Base-by-base conservation (phyloP, 2,797 vertebrate species). In the Enteromius fasciolatus region DNA sequence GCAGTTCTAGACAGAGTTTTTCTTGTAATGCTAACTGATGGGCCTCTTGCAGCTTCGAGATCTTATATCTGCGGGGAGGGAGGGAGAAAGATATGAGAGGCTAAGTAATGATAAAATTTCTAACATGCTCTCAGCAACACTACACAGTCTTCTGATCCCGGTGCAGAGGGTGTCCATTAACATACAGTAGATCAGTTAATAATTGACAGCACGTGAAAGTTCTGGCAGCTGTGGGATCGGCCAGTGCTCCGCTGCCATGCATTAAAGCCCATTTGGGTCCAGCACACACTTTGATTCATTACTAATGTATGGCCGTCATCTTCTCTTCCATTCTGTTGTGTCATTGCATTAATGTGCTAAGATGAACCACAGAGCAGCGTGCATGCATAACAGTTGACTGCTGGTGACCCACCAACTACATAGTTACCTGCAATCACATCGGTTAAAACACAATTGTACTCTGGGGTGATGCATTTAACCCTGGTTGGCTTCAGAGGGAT, bases 201-300 rank as follows among this genome's bases (percentile, higher is more conserved):
- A 88, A 88, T 84, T 87, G 86, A 83, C 80, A 87, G 77, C 18
- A 23, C 39, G 15, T 77, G 67, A 72, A 86, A n/a, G 68, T 85
- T 70, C 83, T 83, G 73, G 68, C 48, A 81, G 48, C 39, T 68
- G 78, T 67, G 70, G 70, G 76, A 52, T 84, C 67, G 33, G 61
- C 72, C 31, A 33, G 28, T 17, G 67, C 44, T 72, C n/a, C 50
- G 61, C 59, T 78, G 54, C 75, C 1, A 0, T 64, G 80, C 83
- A 87, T 86, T 86, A 86, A 79, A 76, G 80, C 52, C 77, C 80
- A 81, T 84, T 87, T 85, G 59, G 78, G 44, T 28, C 72, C 44
- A 23, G 2, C 12, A 12, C 39, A 79, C 57, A 52, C 28, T 69
- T 69, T 67, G 61, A 70, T 76, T 87, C 85, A 88, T 75, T 67